A percentile compares a stretch with the other conserved stretches of the same genome.
These are phyloP conservation scores for Mycalesis mineus DNA, from an alignment of 2,888 invertebrate species.

Conservation along the genomic window DNA sequence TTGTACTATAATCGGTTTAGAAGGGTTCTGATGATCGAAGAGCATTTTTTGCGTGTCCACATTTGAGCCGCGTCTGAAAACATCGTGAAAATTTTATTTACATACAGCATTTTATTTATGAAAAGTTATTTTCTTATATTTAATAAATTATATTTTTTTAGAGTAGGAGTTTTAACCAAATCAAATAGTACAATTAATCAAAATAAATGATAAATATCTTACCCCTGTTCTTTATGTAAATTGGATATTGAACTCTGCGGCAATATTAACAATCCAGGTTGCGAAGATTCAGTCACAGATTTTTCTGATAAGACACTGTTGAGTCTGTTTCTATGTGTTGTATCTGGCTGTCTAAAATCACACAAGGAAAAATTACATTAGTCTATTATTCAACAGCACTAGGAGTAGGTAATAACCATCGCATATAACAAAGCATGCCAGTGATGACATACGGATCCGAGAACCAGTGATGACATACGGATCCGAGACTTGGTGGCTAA, in stretches of 20 bases:
- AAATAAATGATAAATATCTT: conserved; percentile 22
- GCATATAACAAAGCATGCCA: no score
- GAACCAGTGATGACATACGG: no score
- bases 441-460: no score
- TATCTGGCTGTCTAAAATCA: conserved; percentile 42
- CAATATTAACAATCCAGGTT: conserved; percentile 63
- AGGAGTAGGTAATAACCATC: no score
- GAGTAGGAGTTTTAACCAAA: no score
- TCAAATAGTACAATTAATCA: neutral
- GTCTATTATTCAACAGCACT: no score
- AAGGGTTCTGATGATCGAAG: conserved; percentile 72
- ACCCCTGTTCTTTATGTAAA: conserved; percentile 62
- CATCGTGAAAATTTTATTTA: neutral
- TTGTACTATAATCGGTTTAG: conserved; percentile 85
- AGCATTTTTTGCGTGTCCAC: conserved; percentile 61
- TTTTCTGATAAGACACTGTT: conserved; percentile 60
- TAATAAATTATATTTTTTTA: no score
- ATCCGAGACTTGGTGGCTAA: no score
- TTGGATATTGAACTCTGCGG: conserved; percentile 61
- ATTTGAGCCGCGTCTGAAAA: conserved; percentile 47
- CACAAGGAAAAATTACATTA: neutral
- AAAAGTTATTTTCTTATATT: no score
- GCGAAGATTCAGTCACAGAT: conserved; percentile 53
- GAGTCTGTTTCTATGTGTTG: conserved; percentile 48
- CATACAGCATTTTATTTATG: no score